A percentile compares a stretch with the other conserved stretches of the same genome.
Evolutionary conservation across 1,140 invertebrate genomes (phyloP).

Genomic region (Archivesica marissinica): DNA sequence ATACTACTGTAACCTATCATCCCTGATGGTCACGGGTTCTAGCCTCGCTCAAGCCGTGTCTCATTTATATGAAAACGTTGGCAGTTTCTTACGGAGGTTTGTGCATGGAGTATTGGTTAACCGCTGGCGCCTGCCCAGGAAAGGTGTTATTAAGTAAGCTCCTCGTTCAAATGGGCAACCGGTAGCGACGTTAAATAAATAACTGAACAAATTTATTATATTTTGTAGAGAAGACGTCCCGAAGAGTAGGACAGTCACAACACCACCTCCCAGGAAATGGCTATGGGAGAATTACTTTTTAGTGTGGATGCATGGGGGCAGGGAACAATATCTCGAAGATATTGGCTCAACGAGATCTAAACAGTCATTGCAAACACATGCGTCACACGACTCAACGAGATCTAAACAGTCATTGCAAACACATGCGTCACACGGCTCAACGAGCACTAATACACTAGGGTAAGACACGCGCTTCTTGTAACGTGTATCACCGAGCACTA

Average conservation of each 20-base stretch:
- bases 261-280: slow-evolving; percentile 58
- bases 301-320: slow-evolving; percentile 66
- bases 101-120: no score
- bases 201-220: no score
- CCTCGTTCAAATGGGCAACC: no score
- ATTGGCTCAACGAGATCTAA: not conserved
- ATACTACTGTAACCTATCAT: no score
- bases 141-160: no score
- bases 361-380: no score
- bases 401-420: not conserved
- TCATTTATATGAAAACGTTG: no score
- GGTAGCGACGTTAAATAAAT: no score
- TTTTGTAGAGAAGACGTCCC: not conserved
- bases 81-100: no score
- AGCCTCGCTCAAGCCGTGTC: no score
- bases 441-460: not conserved
- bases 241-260: not conserved
- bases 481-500: not conserved
- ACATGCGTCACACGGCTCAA: not conserved
- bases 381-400: not conserved
- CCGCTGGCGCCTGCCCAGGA: no score
- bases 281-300: slow-evolving; percentile 73
- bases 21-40: no score
- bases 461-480: not conserved
- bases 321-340: slow-evolving; percentile 31